Percentiles rank a stretch among this genome's conserved stretches.
These are phyloP conservation scores for Chironomus striatipennis DNA, from an alignment of 1,140 invertebrate species.

Conservation along the genomic window DNA sequence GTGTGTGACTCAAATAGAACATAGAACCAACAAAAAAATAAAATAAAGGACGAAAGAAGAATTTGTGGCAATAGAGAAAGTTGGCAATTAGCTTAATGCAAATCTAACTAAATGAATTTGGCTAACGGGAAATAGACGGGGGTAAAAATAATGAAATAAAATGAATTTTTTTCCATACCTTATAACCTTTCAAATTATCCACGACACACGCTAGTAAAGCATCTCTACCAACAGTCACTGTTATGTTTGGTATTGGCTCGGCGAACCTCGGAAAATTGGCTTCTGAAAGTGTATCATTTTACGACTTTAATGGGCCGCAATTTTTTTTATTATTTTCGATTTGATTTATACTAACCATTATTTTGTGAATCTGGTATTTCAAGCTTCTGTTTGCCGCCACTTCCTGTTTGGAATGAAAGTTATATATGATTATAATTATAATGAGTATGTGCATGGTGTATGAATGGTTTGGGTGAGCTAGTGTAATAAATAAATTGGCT, in stretches of 20 bases:
- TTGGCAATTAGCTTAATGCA: slow-evolving; percentile 16
- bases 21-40: neutral
- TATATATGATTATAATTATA: too few species aligned
- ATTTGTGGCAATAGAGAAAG: slow-evolving; percentile 1
- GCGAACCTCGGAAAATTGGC: slow-evolving; percentile 68
- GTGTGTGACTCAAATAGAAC: neutral
- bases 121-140: too few species aligned
- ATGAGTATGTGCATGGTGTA: too few species aligned
- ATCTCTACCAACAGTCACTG: slow-evolving; percentile 79
- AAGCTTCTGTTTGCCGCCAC: neutral
- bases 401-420: too few species aligned
- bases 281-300: slow-evolving; percentile 43
- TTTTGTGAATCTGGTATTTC: neutral
- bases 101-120: neutral
- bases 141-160: neutral
- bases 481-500: too few species aligned
- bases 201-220: slow-evolving; percentile 89
- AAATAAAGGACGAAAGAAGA: neutral
- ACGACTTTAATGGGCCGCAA: neutral
- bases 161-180: slow-evolving; percentile 51
- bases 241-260: slow-evolving; percentile 81
- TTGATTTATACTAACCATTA: neutral
- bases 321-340: too few species aligned
- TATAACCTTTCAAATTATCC: slow-evolving; percentile 79
- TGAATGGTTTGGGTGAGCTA: too few species aligned